These are phyloP conservation scores for Synergus itoensis DNA, from an alignment of 2,888 invertebrate species.

Conservation along the genomic window DNA sequence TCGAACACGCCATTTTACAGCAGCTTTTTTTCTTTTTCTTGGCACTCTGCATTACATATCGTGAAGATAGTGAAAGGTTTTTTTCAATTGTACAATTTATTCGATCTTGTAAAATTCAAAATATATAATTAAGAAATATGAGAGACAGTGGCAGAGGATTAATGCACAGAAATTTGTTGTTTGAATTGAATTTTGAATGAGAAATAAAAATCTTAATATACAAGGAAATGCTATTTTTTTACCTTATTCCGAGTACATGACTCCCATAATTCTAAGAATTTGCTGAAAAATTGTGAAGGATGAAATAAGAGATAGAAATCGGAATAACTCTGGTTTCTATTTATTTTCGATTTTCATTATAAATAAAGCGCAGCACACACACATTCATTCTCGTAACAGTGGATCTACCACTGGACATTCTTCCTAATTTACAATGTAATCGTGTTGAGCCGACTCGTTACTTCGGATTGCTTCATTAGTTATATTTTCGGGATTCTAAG, in stretches of 20 bases:
- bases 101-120: background rate
- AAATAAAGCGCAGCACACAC: constrained; percentile 74
- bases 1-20: constrained; percentile 10
- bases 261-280: background rate
- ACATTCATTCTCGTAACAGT: constrained; percentile 74
- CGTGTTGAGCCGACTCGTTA: constrained; percentile 50
- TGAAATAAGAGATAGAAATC: background rate
- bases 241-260: background rate
- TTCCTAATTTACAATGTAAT: constrained; percentile 54
- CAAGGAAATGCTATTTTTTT: constrained; percentile 11
- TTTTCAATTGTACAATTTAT: background rate
- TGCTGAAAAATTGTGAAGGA: background rate
- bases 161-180: constrained; percentile 42
- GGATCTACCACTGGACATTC: constrained; percentile 70
- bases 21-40: constrained; percentile 48
- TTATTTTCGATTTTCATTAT: constrained; percentile 68
- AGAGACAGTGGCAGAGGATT: background rate
- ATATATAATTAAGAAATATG: background rate
- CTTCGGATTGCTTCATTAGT: constrained; percentile 55
- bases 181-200: constrained; percentile 11
- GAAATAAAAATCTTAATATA: constrained; percentile 43
- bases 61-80: background rate
- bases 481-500: constrained; percentile 54
- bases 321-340: constrained; percentile 50
- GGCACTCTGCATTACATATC: constrained; percentile 59